A percentile compares a stretch with the other conserved stretches of the same genome.
phyloP scores from a whole-genome alignment of 2,797 vertebrate genomes.

The Dendrocincla fuliginosa region DNA sequence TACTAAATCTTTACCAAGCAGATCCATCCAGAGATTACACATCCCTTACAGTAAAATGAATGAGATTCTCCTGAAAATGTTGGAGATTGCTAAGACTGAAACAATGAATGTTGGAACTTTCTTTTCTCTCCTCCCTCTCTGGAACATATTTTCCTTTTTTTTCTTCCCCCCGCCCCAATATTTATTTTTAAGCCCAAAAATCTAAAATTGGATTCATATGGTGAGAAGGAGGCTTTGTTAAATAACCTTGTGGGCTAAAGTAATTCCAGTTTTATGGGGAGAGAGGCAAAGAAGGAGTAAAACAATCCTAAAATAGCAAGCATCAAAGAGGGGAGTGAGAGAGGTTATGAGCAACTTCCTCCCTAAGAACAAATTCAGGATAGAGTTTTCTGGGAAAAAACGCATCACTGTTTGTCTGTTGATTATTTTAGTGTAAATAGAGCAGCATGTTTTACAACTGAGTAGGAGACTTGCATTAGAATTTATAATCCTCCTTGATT shows the following conservation, averaged over 20 bases:
- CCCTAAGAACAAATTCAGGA: slow-evolving; percentile 15
- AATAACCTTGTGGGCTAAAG: background rate
- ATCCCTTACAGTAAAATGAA: background rate
- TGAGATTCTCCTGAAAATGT: background rate
- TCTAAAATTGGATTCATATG: background rate
- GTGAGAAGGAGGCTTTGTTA: background rate
- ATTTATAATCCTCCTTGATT: background rate
- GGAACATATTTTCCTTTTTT: background rate
- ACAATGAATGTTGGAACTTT: background rate
- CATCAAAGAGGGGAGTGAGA: background rate
- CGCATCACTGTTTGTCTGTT: background rate
- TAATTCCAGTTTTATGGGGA: slow-evolving; percentile 16
- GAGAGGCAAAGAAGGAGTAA: background rate
- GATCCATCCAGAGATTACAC: background rate
- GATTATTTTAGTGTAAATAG: slow-evolving; percentile 14
- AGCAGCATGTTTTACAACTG: background rate
- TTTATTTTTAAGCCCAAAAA: slow-evolving; percentile 36
- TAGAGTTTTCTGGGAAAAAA: slow-evolving; percentile 17
- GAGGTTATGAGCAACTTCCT: slow-evolving; percentile 28
- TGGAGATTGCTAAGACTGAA: background rate
- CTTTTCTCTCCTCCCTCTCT: background rate
- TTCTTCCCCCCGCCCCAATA: background rate
- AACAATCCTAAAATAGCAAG: slow-evolving; percentile 46
- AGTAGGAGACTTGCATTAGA: background rate
- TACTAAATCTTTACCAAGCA: slow-evolving; percentile 6